These are phyloP conservation scores for Menidia menidia DNA, from an alignment of 2,797 vertebrate species.

Conservation along the genomic window DNA sequence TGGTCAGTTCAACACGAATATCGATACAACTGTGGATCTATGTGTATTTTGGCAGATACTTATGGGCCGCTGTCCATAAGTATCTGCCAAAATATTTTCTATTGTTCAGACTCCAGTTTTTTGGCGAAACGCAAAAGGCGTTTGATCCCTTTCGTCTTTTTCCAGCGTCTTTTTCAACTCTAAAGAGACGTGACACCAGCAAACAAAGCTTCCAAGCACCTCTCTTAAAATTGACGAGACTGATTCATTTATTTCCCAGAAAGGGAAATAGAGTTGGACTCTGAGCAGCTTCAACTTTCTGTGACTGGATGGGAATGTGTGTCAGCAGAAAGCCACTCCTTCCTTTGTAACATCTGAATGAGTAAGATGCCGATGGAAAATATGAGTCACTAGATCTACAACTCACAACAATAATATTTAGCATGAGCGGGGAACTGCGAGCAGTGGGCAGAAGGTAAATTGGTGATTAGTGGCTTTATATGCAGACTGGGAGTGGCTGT, in stretches of 20 bases:
- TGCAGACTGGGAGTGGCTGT: slow-evolving; percentile 72
- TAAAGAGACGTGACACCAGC: background rate
- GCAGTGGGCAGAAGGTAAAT: slow-evolving; percentile 57
- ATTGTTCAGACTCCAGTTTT: background rate
- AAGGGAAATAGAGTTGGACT: background rate
- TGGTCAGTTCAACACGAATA: background rate
- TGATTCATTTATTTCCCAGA: background rate
- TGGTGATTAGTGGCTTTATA: slow-evolving; percentile 69
- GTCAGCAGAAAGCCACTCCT: slow-evolving; percentile 67
- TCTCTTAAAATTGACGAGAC: background rate
- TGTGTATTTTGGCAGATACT: background rate
- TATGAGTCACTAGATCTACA: slow-evolving; percentile 70
- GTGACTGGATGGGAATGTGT: slow-evolving; percentile 51
- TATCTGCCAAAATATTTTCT: background rate
- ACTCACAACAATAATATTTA: slow-evolving; percentile 77
- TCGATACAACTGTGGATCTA: background rate
- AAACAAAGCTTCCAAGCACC: background rate
- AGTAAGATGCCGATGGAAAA: slow-evolving; percentile 72
- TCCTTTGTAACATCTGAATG: slow-evolving; percentile 68
- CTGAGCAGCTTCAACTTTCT: slow-evolving; percentile 3
- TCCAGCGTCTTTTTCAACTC: background rate
- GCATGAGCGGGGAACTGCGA: slow-evolving; percentile 32
- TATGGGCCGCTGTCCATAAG: background rate
- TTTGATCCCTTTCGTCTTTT: background rate
- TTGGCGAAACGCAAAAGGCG: background rate